These are phyloP conservation scores for Acleris emargana DNA, from an alignment of 2,888 invertebrate species.

Conservation along the genomic window DNA sequence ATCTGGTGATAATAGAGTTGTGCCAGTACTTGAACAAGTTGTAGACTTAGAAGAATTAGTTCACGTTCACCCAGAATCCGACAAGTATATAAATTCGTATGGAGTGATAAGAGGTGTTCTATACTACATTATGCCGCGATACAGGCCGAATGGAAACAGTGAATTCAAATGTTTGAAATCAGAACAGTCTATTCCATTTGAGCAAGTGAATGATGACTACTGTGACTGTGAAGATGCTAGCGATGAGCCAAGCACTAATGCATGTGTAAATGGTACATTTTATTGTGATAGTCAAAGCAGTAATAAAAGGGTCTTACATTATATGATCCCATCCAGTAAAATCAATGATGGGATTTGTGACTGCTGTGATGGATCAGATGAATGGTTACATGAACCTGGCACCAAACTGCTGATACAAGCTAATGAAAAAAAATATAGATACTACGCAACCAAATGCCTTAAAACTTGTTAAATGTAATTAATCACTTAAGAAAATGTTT, in stretches of 20 bases:
- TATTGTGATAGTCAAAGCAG: constrained; percentile 87
- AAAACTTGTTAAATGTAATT: constrained; percentile 53
- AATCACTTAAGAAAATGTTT: neutral
- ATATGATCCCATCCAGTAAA: constrained; percentile 86
- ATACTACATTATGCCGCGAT: constrained; percentile 61
- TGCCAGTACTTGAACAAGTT: constrained; percentile 57
- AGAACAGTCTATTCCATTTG: constrained; percentile 63
- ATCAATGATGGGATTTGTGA: constrained; percentile 98
- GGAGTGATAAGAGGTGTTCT: constrained; percentile 73
- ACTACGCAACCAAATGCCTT: constrained; percentile 63
- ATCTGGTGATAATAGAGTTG: constrained; percentile 50
- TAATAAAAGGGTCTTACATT: constrained; percentile 63
- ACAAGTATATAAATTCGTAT: constrained; percentile 68
- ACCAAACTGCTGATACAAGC: constrained; percentile 64
- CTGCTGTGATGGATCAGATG: constrained; percentile 96
- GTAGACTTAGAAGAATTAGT: constrained; percentile 50
- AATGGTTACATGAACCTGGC: constrained; percentile 79
- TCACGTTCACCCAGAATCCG: constrained; percentile 64
- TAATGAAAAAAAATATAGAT: constrained; percentile 56
- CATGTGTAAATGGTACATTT: constrained; percentile 93
- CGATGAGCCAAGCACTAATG: constrained; percentile 93
- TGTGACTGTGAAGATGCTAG: constrained; percentile 93
- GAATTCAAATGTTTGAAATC: constrained; percentile 74
- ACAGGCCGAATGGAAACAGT: constrained; percentile 64
- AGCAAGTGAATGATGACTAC: constrained; percentile 90